These are phyloP conservation scores for Vanessa cardui DNA, from an alignment of 2,888 invertebrate species.

Conservation along the genomic window DNA sequence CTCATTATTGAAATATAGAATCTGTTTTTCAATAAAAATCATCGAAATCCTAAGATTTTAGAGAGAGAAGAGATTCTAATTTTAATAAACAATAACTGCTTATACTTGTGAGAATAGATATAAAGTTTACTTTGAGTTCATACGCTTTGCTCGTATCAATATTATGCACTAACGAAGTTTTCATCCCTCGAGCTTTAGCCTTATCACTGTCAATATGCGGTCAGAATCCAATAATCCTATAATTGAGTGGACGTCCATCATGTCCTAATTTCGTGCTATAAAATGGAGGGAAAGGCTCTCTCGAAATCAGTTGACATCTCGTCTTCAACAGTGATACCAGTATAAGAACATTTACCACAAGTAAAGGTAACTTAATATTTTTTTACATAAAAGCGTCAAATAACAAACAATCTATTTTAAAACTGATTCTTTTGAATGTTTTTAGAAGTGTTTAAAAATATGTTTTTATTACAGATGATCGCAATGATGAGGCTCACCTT, in stretches of 20 bases:
- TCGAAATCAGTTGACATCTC: constrained; percentile 65
- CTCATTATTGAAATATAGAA: no score
- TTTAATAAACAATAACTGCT: no score
- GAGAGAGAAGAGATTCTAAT: no score
- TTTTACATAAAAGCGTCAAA: no score
- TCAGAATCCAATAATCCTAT: constrained; percentile 73
- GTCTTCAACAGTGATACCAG: constrained; percentile 57
- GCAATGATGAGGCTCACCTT: constrained; percentile 37
- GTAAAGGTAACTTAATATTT: constrained; percentile 48
- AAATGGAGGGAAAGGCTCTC: constrained; percentile 56
- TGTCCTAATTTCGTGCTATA: constrained; percentile 60
- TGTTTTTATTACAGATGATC: constrained; percentile 42
- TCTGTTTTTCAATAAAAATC: no score
- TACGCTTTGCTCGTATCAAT: constrained; percentile 20
- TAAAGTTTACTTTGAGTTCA: neutral
- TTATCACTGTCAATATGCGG: constrained; percentile 68
- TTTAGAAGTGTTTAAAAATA: neutral
- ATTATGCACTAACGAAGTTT: constrained; percentile 68
- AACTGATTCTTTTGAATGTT: neutral
- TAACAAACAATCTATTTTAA: no score
- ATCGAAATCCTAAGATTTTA: no score
- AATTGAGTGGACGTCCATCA: constrained; percentile 60
- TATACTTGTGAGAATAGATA: neutral
- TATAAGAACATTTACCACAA: constrained; percentile 39
- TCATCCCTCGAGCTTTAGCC: constrained; percentile 59